Percentiles rank a stretch among this genome's conserved stretches.
Conservation (phyloP, 53 echinoderm and acorn worm genomes). For the Holothuria leucospilota region DNA sequence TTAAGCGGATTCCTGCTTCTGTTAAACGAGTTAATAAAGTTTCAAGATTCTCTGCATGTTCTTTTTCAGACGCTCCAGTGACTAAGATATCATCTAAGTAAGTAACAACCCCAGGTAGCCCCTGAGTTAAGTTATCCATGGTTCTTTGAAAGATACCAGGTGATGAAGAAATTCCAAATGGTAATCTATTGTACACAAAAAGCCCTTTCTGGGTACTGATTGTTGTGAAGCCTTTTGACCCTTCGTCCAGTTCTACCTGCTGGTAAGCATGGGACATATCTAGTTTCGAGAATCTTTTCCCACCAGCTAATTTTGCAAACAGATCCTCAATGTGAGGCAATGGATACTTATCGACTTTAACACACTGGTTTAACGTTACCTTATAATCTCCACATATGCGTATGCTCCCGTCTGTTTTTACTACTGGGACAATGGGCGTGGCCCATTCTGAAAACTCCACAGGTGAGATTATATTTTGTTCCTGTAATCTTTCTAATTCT, state of each 20-base stretch:
- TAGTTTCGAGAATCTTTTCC: constrained; percentile 67
- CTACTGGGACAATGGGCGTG: constrained; percentile 64
- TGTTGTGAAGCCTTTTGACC: constrained; percentile 47
- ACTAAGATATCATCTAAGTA: constrained; percentile 48
- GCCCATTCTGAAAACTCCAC: constrained; percentile 70
- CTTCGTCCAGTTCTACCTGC: constrained; percentile 64
- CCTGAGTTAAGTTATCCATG: constrained; percentile 67
- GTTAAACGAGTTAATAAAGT: constrained; percentile 44
- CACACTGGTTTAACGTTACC: constrained; percentile 55
- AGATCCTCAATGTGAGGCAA: constrained; percentile 64
- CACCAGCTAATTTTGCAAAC: constrained; percentile 64
- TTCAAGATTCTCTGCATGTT: too few relatives aligned
- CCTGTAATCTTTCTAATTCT: too few relatives aligned
- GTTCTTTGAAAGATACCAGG: constrained; percentile 77
- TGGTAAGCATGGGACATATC: too few relatives aligned
- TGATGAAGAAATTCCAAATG: constrained; percentile 69
- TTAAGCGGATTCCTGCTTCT: constrained; percentile 54
- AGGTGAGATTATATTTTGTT: constrained; percentile 55
- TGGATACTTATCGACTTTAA: constrained; percentile 65
- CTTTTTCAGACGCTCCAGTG: too few relatives aligned
- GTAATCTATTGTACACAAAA: too few relatives aligned
- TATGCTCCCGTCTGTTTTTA: constrained; percentile 59
- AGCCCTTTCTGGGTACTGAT: constrained; percentile 78
- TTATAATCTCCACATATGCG: constrained; percentile 73
- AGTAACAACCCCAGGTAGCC: constrained; percentile 49